A percentile compares a stretch with the other conserved stretches of the same genome.
Conservation (phyloP, 1,140 invertebrate genomes). For the Dreissena polymorpha region DNA sequence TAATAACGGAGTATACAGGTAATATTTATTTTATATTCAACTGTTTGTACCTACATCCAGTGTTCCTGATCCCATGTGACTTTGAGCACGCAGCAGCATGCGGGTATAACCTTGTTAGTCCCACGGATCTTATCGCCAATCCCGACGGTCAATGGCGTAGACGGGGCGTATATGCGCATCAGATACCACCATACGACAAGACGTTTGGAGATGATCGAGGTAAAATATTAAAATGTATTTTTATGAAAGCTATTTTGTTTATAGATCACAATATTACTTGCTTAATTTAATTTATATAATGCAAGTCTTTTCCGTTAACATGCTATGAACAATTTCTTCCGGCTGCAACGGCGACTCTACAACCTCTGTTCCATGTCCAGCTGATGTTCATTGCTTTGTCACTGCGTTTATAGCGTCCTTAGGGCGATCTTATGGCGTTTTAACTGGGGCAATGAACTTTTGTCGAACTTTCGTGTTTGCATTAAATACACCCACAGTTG, state of each 20-base stretch:
- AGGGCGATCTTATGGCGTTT: too few species aligned
- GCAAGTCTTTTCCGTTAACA: not conserved
- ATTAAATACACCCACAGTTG: too few species aligned
- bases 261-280: not conserved
- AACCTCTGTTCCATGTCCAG: not conserved
- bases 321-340: not conserved
- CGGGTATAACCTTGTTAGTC: not conserved
- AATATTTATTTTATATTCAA: too few species aligned
- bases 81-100: constrained; percentile 4
- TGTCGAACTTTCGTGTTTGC: too few species aligned
- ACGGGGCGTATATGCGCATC: not conserved
- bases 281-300: not conserved
- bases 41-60: not conserved
- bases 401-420: too few species aligned
- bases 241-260: not conserved
- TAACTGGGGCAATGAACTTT: too few species aligned
- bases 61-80: constrained; percentile 6
- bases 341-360: not conserved
- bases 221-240: not conserved
- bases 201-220: not conserved
- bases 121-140: not conserved
- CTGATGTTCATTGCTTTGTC: too few species aligned
- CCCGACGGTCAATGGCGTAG: not conserved
- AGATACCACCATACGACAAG: constrained; percentile 32
- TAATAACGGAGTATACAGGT: too few species aligned